phyloP scores from a whole-genome alignment of 2,888 invertebrate genomes.

The Erynnis tages region DNA sequence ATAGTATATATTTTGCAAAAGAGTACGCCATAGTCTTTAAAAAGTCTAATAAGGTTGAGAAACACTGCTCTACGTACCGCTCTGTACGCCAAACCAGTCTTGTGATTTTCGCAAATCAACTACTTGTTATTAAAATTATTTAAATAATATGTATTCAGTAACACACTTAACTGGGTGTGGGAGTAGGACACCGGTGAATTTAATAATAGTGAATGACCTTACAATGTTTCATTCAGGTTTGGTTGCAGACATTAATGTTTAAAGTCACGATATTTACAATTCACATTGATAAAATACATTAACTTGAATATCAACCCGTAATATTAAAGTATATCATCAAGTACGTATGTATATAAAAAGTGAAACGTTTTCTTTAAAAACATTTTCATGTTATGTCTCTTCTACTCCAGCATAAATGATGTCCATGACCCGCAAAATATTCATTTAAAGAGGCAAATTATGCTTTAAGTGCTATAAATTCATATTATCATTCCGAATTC shows the following conservation, averaged over 20 bases:
- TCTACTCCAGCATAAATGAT: too few species aligned
- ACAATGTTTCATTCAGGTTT: slow-evolving; percentile 11
- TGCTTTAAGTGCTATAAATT: slow-evolving; percentile 8
- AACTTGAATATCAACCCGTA: too few species aligned
- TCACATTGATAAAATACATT: too few species aligned
- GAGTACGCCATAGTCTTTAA: too few species aligned
- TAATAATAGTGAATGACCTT: slow-evolving; percentile 7
- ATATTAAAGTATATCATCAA: too few species aligned
- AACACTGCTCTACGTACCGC: neutral
- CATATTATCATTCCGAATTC: slow-evolving; percentile 8
- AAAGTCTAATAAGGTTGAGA: too few species aligned
- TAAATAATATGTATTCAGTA: slow-evolving; percentile 15
- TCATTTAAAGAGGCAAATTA: too few species aligned
- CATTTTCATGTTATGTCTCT: too few species aligned
- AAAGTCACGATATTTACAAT: neutral
- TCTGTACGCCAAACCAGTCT: slow-evolving; percentile 45
- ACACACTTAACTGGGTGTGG: slow-evolving; percentile 2
- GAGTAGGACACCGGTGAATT: slow-evolving; percentile 3
- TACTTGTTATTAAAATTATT: slow-evolving; percentile 17
- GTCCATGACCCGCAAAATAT: too few species aligned
- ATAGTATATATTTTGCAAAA: too few species aligned
- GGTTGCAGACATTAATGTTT: neutral
- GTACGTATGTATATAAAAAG: too few species aligned
- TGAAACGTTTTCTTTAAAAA: too few species aligned
- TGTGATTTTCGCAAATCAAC: slow-evolving; percentile 24